Conservation (phyloP, 2,888 invertebrate species). For the Clostera curtula region DNA sequence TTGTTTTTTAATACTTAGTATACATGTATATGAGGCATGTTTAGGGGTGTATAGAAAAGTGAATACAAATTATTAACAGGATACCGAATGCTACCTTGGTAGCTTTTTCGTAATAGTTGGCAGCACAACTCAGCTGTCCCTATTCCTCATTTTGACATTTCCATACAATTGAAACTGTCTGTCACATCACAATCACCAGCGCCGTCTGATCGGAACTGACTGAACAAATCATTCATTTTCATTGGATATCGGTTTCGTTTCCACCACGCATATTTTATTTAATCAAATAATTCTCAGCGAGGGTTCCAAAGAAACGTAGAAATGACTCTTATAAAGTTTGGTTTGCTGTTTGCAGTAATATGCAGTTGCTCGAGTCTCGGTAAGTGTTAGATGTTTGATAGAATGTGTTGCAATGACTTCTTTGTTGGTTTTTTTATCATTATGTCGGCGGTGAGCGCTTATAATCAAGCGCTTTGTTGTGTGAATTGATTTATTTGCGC, state of each 20-base stretch:
- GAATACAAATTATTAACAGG: too few relatives aligned
- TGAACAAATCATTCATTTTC: too few relatives aligned
- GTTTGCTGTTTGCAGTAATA: constrained; percentile 42
- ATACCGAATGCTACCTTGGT: too few relatives aligned
- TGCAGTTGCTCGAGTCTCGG: constrained; percentile 46
- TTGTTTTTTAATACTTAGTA: too few relatives aligned
- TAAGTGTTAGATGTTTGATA: constrained; percentile 33
- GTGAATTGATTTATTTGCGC: constrained; percentile 30
- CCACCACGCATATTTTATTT: constrained; percentile 31
- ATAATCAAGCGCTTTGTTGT: constrained; percentile 25
- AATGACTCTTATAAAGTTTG: constrained; percentile 50
- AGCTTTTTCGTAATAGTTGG: constrained; percentile 13
- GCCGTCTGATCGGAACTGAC: too few relatives aligned
- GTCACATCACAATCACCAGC: too few relatives aligned
- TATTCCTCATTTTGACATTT: constrained; percentile 37
- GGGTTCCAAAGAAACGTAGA: constrained; percentile 22
- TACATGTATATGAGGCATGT: too few relatives aligned
- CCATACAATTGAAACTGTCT: too few relatives aligned
- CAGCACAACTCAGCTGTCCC: constrained; percentile 42
- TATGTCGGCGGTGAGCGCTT: constrained; percentile 18
- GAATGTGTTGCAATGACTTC: constrained; percentile 29
- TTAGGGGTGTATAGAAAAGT: too few relatives aligned
- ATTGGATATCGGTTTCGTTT: constrained; percentile 37
- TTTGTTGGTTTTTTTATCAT: constrained; percentile 43
- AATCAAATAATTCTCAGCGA: constrained; percentile 20